Conservation (phyloP, 2,113 vertebrate genomes). For the Lagopus leucura region DNA sequence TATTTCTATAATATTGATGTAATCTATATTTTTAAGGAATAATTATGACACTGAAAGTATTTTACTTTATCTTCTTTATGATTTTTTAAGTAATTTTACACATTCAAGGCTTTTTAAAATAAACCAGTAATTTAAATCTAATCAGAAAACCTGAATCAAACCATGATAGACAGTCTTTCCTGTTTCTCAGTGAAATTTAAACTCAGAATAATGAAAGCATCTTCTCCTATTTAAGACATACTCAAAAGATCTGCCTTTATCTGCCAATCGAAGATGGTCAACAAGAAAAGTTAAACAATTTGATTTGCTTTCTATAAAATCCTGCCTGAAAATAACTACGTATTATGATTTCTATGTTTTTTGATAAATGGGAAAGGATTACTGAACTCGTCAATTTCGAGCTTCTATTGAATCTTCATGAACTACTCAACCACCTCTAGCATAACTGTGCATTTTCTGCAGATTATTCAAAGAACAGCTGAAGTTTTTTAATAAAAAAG, state of each 20-base stretch:
- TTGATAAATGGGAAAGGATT: not conserved
- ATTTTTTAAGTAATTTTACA: not conserved
- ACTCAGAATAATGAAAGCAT: not conserved
- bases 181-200: not conserved
- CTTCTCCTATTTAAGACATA: not conserved
- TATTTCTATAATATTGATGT: not conserved
- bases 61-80: not conserved
- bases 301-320: not conserved
- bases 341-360: not conserved
- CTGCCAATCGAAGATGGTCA: not conserved
- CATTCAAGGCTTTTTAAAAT: not conserved
- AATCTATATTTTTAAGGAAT: not conserved
- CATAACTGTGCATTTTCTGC: not conserved
- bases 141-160: not conserved
- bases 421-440: not conserved
- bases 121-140: not conserved
- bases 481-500: not conserved
- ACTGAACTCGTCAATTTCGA: not conserved
- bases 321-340: not conserved
- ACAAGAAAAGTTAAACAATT: not conserved
- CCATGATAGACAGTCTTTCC: not conserved
- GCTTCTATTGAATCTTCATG: not conserved
- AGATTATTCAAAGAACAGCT: not conserved
- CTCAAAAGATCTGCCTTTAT: not conserved
- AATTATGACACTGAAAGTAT: not conserved